Evolutionary conservation across 2,888 invertebrate species (phyloP).

Genomic region (Trissoscelio sp.): DNA sequence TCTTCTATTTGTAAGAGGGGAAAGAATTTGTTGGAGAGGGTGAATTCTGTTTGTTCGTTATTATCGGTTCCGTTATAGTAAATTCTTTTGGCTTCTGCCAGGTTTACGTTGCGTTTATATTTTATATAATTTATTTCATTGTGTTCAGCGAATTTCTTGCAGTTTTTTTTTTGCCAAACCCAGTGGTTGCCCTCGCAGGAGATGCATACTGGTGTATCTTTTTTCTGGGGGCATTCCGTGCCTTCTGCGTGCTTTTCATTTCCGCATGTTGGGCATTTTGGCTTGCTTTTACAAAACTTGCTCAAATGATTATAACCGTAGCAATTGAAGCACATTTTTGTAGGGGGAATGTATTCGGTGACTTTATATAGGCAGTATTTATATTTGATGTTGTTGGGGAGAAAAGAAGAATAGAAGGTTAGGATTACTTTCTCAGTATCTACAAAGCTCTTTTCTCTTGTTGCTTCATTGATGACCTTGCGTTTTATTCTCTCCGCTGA

Average conservation of each 20-base stretch:
- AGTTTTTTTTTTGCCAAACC: no score
- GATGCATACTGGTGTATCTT: not conserved
- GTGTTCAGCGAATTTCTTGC: no score
- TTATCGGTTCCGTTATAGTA: no score
- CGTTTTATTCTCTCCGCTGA: not conserved
- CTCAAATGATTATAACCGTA: constrained; percentile 17
- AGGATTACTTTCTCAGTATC: not conserved
- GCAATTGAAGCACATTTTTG: constrained; percentile 32
- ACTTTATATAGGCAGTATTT: not conserved
- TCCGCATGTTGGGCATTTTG: constrained; percentile 18
- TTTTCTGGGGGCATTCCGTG: not conserved
- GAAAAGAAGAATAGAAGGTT: not conserved
- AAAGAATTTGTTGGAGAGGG: no score
- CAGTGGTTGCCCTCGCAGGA: constrained; percentile 25
- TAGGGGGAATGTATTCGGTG: not conserved
- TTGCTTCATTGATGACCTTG: not conserved
- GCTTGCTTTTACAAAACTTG: constrained; percentile 24
- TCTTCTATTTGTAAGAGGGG: no score
- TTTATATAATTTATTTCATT: no score
- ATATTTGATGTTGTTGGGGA: not conserved
- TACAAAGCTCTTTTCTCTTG: no score
- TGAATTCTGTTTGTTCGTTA: no score
- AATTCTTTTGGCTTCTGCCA: no score
- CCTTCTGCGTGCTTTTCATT: not conserved
- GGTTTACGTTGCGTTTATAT: no score